phyloP scores from a whole-genome alignment of 2,113 vertebrate genomes.

The Trichechus manatus region DNA sequence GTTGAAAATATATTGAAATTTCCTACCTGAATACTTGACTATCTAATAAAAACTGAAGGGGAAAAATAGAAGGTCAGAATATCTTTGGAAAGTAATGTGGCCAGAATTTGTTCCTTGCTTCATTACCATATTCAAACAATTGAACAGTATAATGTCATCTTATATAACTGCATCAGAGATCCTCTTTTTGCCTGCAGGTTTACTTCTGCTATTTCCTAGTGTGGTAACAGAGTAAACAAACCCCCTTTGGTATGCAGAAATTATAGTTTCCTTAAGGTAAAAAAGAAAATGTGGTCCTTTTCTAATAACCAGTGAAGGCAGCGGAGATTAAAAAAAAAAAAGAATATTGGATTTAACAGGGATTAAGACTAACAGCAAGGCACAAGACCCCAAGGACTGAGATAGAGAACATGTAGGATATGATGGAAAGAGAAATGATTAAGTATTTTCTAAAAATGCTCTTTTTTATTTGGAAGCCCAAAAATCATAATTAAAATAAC shows the following conservation, averaged over 20 bases:
- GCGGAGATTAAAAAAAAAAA: neutral
- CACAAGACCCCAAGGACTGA: neutral
- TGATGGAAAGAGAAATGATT: neutral
- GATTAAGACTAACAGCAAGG: neutral
- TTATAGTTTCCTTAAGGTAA: conserved; percentile 19
- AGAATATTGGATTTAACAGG: neutral
- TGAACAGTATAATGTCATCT: neutral
- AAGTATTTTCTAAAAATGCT: conserved; percentile 35
- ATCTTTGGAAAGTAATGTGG: conserved; percentile 20
- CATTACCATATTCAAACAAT: neutral
- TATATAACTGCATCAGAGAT: neutral
- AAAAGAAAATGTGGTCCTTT: neutral
- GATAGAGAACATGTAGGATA: neutral
- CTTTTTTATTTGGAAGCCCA: conserved; percentile 8
- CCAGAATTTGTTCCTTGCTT: neutral
- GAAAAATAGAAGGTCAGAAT: neutral
- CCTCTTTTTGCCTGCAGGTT: neutral
- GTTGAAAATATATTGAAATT: neutral
- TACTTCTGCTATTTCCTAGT: neutral
- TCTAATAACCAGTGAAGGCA: neutral
- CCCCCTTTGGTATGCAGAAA: neutral
- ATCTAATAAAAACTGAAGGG: neutral
- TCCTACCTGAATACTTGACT: conserved; percentile 34
- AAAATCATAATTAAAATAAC: neutral
- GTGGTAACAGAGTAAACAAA: conserved; percentile 48